Evolutionary conservation across 2,888 invertebrate species (phyloP), one percentile per base, ranked within the genome.

Genomic region (Watsonalla binaria): DNA sequence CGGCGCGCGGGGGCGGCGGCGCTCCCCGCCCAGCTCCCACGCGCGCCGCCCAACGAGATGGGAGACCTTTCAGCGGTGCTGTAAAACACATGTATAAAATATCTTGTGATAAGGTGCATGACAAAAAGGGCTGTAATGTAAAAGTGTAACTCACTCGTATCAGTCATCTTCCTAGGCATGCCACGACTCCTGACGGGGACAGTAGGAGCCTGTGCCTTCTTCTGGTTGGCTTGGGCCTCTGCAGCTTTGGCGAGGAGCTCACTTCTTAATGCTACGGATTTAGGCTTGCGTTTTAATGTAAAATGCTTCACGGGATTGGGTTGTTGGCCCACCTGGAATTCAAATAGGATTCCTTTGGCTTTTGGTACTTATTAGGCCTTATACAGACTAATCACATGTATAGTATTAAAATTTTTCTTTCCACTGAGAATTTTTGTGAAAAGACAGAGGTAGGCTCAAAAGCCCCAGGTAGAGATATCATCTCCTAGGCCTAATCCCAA

Each of bases 151-250:
- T 92, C 88, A 97, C 96, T 97, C 45, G 97, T 96, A 76, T 98
- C 98, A 70, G 98, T 98, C 97, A 98, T 97, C 92, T 98, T 98
- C 70, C 98, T 93, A 0, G 98, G 98, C 95, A 97, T 96, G 53
- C 90, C 90, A 11, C 90, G 72, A 15, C 96, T 96, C 61, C 97
- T 91, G 4, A 98, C 93, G 0, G 98, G 97, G 66, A 98, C 96
- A 0, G 97, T 96, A 0, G 97, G 96, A 0, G 97, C 96, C 52
- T 96, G 95, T 6, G 95, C 93, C 78, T 97, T 97, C 90, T 98
- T 97, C 70, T 97, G 89, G 80, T 96, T 97, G 45, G 94, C 96
- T 48, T 96, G 95, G 0, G 96, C 97, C 84, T 98, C 98, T 0
- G 94, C 93, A 0, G 98, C 97, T 84, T 98, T 98, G 68, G 97